Evolutionary conservation across 2,888 invertebrate genomes (phyloP).

Genomic region (Machimus atricapillus): DNA sequence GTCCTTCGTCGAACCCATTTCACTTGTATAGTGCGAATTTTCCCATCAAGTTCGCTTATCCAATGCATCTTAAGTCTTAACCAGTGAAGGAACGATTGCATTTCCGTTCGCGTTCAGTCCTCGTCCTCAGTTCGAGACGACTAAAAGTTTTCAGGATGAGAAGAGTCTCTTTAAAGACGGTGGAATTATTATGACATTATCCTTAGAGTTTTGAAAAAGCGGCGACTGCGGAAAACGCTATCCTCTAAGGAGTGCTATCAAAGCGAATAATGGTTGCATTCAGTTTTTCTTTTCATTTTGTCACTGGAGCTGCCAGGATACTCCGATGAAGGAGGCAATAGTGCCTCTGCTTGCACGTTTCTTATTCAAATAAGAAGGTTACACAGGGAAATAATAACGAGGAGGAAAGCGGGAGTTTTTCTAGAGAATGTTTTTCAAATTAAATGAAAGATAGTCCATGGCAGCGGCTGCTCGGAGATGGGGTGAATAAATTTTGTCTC

Average conservation of each 20-base stretch:
- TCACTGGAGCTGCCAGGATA: background rate
- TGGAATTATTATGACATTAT: background rate
- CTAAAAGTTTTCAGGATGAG: background rate
- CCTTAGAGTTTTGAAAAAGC: background rate
- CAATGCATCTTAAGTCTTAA: background rate
- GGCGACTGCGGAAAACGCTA: background rate
- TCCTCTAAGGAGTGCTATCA: background rate
- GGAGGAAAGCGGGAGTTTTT: background rate
- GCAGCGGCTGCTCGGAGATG: background rate
- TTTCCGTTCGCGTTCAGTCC: background rate
- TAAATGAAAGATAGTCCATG: background rate
- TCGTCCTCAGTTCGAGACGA: background rate
- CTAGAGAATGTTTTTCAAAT: background rate
- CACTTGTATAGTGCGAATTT: background rate
- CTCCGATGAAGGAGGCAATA: background rate
- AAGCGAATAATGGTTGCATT: background rate
- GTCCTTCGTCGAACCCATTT: background rate
- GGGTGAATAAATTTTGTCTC: background rate
- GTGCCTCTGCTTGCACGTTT: background rate
- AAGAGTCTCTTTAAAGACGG: background rate
- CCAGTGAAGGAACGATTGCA: background rate
- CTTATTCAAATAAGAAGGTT: background rate
- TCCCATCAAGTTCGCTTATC: background rate
- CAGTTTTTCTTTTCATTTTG: background rate
- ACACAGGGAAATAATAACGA: background rate